Base-by-base conservation (phyloP, 2,888 invertebrate genomes). In the Drosophila prolongata region DNA sequence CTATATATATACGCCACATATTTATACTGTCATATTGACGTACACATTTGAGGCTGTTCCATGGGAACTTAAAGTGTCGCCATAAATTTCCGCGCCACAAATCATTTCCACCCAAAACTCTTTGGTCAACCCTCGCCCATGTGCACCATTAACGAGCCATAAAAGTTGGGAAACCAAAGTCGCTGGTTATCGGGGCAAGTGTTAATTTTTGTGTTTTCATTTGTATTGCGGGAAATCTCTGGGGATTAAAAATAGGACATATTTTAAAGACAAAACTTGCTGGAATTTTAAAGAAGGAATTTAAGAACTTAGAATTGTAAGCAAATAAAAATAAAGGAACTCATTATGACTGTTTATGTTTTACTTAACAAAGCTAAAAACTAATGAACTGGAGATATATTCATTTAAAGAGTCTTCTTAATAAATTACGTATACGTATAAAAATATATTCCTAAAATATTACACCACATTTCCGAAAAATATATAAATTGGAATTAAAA, bases 61-160 rank as follows among this genome's bases (percentile, higher is more conserved):
- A 40, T 53, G 66, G 73, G 54, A 83, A 78, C 61, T 67, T 73
- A 60, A 69, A 79, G 58, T 66, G 62, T 53, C 53, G 37, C 40
- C 27, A 50, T 61, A 53, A 61, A 60, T 50, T 75, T 27, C 11
- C 16, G 13, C 37, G 8, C 44, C 40, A 55, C 46, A 65, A 66
- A 65, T 66, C 65, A 66, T 40, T 11, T 16, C 10, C 6, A 14
- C 9, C 2, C 6, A 11, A 24, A 47, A 66, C 65, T 62, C 53
- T 6, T 14, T 9, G 44, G 34, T 6, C n/a, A 4, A 54, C 65
- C 14, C 65, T 65, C 55, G 65, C 58, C 47, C 52, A 19, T 65
- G 55, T 19, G 60, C 16, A 11, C 43, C 69, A 70, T 85, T 76
- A 68, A 78, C 59, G 64, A 47, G 43, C 19, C 56, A 67, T 81